These are phyloP conservation scores for Ginglymostoma cirratum DNA, from an alignment of 2,113 vertebrate genomes.

Conservation along the genomic window DNA sequence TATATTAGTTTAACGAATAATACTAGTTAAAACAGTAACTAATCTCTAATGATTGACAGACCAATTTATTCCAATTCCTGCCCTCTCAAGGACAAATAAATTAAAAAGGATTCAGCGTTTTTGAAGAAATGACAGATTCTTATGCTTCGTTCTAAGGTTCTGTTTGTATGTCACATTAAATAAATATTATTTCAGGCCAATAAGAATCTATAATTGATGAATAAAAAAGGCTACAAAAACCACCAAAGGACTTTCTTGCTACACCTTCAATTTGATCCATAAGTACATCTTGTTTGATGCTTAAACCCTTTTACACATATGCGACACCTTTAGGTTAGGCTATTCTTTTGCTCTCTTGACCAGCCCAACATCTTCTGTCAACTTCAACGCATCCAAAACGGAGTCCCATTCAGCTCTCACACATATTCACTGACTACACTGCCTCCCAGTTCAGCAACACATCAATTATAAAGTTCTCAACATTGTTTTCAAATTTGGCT, in stretches of 20 bases:
- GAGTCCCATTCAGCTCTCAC: no score
- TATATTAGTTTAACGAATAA: background rate
- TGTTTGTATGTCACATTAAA: background rate
- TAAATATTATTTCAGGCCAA: background rate
- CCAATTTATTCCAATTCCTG: background rate
- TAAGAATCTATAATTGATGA: background rate
- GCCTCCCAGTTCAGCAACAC: no score
- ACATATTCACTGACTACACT: no score
- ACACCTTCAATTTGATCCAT: background rate
- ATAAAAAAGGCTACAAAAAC: background rate
- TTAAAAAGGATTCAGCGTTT: background rate
- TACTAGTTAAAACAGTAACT: background rate
- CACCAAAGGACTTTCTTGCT: background rate
- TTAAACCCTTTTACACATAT: no score
- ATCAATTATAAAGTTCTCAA: no score
- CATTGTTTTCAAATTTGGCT: no score
- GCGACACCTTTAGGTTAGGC: no score
- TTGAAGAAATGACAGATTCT: background rate
- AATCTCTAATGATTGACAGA: background rate
- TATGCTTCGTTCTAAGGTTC: background rate
- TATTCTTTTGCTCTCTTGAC: no score
- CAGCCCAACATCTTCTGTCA: no score
- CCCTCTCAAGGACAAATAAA: background rate
- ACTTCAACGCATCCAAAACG: no score
- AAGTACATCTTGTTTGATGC: no score